phyloP scores from a whole-genome alignment of 2,888 invertebrate species.

The Cosmorhoe ocellata region DNA sequence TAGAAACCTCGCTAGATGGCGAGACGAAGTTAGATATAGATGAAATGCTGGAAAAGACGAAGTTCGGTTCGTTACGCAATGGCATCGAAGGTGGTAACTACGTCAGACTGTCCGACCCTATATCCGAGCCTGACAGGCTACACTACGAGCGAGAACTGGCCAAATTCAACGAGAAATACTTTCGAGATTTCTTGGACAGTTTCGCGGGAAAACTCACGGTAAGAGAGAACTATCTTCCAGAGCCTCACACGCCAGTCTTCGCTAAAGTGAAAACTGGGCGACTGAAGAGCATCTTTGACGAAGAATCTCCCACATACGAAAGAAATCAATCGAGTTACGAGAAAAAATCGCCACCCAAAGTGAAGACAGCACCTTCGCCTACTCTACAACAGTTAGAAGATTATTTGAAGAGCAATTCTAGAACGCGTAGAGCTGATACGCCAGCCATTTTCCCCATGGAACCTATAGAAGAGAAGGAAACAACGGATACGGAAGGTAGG shows the following conservation, averaged over 20 bases:
- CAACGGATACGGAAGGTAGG: constrained; percentile 61
- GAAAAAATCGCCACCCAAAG: constrained; percentile 64
- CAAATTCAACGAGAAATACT: constrained; percentile 73
- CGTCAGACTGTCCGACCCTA: constrained; percentile 66
- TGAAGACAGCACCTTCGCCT: constrained; percentile 66
- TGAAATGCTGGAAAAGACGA: constrained; percentile 65
- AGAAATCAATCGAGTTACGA: constrained; percentile 43
- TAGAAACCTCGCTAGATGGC: constrained; percentile 32
- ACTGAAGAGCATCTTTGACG: constrained; percentile 64
- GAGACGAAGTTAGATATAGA: constrained; percentile 43
- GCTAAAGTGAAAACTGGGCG: constrained; percentile 71
- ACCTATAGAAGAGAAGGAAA: constrained; percentile 73
- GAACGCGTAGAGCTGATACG: constrained; percentile 62
- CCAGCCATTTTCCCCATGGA: constrained; percentile 79
- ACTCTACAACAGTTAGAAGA: constrained; percentile 78
- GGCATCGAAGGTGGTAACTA: constrained; percentile 69
- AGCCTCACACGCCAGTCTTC: constrained; percentile 75
- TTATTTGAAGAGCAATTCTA: constrained; percentile 65
- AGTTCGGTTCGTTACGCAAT: constrained; percentile 73
- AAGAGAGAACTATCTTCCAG: constrained; percentile 72
- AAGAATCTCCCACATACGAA: constrained; percentile 54
- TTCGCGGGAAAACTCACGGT: constrained; percentile 63
- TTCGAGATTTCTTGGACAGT: constrained; percentile 66
- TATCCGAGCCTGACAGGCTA: constrained; percentile 60
- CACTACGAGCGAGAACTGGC: constrained; percentile 74